Conservation (phyloP, 2,797 vertebrate genomes). For the Lycodopsis pacificus region DNA sequence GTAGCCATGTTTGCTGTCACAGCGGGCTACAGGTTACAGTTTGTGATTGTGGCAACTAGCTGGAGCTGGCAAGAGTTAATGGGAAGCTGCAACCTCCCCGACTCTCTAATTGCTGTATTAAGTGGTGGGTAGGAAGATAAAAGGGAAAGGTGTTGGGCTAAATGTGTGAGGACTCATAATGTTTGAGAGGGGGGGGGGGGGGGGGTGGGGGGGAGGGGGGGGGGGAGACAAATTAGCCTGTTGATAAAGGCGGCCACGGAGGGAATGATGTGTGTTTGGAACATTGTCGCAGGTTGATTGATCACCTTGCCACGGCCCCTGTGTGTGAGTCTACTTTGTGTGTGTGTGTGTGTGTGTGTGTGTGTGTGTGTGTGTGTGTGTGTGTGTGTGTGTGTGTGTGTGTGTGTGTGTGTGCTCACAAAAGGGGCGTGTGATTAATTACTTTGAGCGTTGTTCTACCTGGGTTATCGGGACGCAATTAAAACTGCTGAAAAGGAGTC, state of each 20-base stretch:
- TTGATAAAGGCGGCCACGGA: constrained; percentile 73
- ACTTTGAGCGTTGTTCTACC: constrained; percentile 48
- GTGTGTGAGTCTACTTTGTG: constrained; percentile 18
- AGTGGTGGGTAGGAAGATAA: constrained; percentile 78
- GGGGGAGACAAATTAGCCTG: constrained; percentile 80
- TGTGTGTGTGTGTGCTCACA: constrained; percentile 50
- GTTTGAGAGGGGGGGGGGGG: constrained; percentile 67
- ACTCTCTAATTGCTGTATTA: constrained; percentile 79
- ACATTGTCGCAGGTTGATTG: constrained; percentile 69
- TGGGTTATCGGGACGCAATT: constrained; percentile 74
- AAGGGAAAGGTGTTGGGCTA: constrained; percentile 73
- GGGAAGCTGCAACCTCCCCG: constrained; percentile 65
- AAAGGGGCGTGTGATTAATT: constrained; percentile 76
- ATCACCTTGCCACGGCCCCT: constrained; percentile 65
- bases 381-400: constrained; percentile 29
- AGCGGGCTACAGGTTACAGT: constrained; percentile 56
- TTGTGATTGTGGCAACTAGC: constrained; percentile 55
- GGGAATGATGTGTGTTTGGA: constrained; percentile 69
- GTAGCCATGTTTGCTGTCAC: constrained; percentile 39
- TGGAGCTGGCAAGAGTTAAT: constrained; percentile 69
- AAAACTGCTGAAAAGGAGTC: constrained; percentile 55
- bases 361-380: constrained; percentile 39
- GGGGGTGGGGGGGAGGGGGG: constrained; percentile 62
- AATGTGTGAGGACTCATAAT: constrained; percentile 75
- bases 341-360: constrained; percentile 30